Evolutionary conservation across 2,888 invertebrate species (phyloP).

Genomic region (Acrocyrtus sp.): DNA sequence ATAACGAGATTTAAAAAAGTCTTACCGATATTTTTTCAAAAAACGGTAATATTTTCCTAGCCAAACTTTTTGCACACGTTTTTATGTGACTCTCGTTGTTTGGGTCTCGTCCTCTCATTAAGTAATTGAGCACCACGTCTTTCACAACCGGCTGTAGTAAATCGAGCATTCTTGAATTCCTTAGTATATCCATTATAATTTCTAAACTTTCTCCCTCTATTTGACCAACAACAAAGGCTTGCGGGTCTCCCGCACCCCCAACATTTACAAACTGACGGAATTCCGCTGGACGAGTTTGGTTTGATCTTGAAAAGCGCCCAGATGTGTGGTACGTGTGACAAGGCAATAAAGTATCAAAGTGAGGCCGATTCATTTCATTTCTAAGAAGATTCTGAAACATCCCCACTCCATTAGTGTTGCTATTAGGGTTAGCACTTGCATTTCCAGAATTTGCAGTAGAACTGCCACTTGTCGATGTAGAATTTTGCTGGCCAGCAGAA

Average conservation of each 20-base stretch:
- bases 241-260: background rate
- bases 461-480: background rate
- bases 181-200: slow-evolving; percentile 49
- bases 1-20: no score
- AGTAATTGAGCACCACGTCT: slow-evolving; percentile 57
- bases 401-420: background rate
- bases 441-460: background rate
- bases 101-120: slow-evolving; percentile 58
- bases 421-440: slow-evolving; percentile 2
- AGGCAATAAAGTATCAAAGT: slow-evolving; percentile 56
- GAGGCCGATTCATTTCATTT: slow-evolving; percentile 48
- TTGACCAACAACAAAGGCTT: background rate
- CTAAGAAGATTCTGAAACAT: slow-evolving; percentile 34
- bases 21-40: slow-evolving; percentile 55
- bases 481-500: slow-evolving; percentile 18
- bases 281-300: slow-evolving; percentile 45
- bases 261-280: slow-evolving; percentile 53
- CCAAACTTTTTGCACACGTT: slow-evolving; percentile 54
- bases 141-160: slow-evolving; percentile 47
- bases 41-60: slow-evolving; percentile 54
- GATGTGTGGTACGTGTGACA: slow-evolving; percentile 58
- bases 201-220: slow-evolving; percentile 47
- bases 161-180: slow-evolving; percentile 51
- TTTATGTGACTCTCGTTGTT: slow-evolving; percentile 56
- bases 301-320: slow-evolving; percentile 18